Evolutionary conservation across 2,113 vertebrate species (phyloP).

Genomic region (Larimichthys polyactis): DNA sequence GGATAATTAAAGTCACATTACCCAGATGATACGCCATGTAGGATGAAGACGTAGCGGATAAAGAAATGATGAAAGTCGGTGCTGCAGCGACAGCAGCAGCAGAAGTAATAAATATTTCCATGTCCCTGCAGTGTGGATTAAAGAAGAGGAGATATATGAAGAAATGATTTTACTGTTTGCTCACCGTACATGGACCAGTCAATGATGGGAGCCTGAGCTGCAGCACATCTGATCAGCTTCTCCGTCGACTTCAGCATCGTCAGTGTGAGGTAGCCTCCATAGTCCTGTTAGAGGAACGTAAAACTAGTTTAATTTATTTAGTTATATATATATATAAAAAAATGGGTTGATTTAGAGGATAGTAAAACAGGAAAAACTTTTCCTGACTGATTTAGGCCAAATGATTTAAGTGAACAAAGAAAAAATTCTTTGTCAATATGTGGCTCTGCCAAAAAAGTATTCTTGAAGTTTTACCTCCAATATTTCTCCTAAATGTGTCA

Average conservation of each 20-base stretch:
- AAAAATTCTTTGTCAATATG: no score
- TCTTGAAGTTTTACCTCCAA: no score
- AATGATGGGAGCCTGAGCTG: conserved; percentile 68
- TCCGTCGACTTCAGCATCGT: conserved; percentile 72
- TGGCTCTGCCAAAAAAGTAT: no score
- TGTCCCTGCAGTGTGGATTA: background rate
- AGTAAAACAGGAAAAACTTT: background rate
- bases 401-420: no score
- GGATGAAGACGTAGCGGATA: background rate
- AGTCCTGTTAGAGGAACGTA: conserved; percentile 58
- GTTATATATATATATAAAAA: background rate
- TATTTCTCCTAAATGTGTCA: no score
- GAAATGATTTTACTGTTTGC: background rate
- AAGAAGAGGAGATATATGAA: background rate
- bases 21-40: background rate
- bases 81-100: background rate
- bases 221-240: conserved; percentile 70
- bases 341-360: background rate
- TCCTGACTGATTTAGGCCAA: no score
- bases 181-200: conserved; percentile 82
- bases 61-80: background rate
- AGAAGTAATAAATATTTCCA: conserved; percentile 31
- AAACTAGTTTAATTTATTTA: background rate
- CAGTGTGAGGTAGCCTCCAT: conserved; percentile 74
- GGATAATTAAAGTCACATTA: conserved; percentile 53